These are phyloP conservation scores for Teleogryllus oceanicus DNA, from an alignment of 2,888 invertebrate species.

Conservation along the genomic window DNA sequence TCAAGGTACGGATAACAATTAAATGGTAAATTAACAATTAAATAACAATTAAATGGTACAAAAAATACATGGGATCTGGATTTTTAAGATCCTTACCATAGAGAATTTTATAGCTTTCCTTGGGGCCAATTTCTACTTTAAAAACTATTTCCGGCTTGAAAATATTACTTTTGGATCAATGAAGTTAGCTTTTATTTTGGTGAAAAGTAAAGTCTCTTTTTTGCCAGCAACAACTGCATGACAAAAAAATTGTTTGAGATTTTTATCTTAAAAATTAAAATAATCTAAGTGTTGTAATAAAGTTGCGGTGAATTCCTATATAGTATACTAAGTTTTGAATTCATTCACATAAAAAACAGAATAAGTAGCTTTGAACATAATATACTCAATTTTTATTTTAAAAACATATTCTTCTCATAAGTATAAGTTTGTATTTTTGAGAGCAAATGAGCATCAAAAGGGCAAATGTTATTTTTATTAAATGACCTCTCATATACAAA, in stretches of 20 bases:
- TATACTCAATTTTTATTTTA: too few relatives aligned
- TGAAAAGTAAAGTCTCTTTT: conserved; percentile 54
- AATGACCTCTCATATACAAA: too few relatives aligned
- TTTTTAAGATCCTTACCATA: conserved; percentile 46
- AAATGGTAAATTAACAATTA: conserved; percentile 5
- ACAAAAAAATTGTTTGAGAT: conserved; percentile 57
- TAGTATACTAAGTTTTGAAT: too few relatives aligned
- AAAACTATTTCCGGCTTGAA: conserved; percentile 52
- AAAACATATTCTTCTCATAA: too few relatives aligned
- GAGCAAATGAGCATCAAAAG: too few relatives aligned
- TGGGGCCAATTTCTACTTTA: conserved; percentile 52
- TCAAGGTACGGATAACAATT: not conserved
- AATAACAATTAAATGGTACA: not conserved
- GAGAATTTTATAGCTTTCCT: conserved; percentile 50
- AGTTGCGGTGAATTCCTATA: too few relatives aligned
- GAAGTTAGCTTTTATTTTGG: conserved; percentile 55
- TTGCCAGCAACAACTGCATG: conserved; percentile 55
- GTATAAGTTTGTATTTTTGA: too few relatives aligned
- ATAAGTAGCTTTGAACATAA: too few relatives aligned
- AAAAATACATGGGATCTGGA: not conserved
- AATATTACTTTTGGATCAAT: conserved; percentile 57
- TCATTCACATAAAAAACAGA: too few relatives aligned
- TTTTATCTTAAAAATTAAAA: conserved; percentile 40
- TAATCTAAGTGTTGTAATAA: not conserved
- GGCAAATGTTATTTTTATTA: too few relatives aligned